These are phyloP conservation scores for Palaemon carinicauda DNA, from an alignment of 1,140 invertebrate species.

Conservation along the genomic window DNA sequence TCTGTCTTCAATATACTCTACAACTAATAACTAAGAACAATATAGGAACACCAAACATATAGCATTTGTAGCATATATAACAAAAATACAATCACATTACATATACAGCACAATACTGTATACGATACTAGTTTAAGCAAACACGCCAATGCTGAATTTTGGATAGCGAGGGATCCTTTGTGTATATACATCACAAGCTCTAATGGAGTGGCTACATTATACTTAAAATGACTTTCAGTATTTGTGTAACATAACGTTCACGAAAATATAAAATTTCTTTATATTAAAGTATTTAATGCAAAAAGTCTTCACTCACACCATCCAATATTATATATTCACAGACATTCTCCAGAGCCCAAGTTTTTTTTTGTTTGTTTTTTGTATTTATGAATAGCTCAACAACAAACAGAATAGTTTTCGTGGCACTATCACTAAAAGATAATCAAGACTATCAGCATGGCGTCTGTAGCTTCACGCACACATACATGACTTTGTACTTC, in stretches of 20 bases:
- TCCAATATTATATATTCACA: neutral
- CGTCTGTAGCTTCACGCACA: slow-evolving; percentile 5
- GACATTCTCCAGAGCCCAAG: slow-evolving; percentile 38
- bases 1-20: slow-evolving; percentile 50
- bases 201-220: neutral
- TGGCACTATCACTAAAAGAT: neutral
- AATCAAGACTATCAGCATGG: slow-evolving; percentile 5
- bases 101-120: slow-evolving; percentile 41
- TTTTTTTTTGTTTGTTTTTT: neutral
- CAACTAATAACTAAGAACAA: slow-evolving; percentile 53
- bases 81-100: slow-evolving; percentile 46
- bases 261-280: neutral
- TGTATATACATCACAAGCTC: slow-evolving; percentile 44
- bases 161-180: slow-evolving; percentile 6
- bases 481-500: slow-evolving; percentile 48
- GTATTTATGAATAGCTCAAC: slow-evolving; percentile 25
- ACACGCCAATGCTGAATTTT: slow-evolving; percentile 37
- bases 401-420: slow-evolving; percentile 12
- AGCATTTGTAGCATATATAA: slow-evolving; percentile 51
- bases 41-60: slow-evolving; percentile 51
- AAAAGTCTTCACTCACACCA: neutral
- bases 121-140: slow-evolving; percentile 24
- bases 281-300: too few species aligned
- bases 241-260: neutral
- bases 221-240: slow-evolving; percentile 21